A percentile compares a stretch with the other conserved stretches of the same genome.
Evolutionary conservation across 2,888 invertebrate species (phyloP).

Genomic region (Melanotus villosus): DNA sequence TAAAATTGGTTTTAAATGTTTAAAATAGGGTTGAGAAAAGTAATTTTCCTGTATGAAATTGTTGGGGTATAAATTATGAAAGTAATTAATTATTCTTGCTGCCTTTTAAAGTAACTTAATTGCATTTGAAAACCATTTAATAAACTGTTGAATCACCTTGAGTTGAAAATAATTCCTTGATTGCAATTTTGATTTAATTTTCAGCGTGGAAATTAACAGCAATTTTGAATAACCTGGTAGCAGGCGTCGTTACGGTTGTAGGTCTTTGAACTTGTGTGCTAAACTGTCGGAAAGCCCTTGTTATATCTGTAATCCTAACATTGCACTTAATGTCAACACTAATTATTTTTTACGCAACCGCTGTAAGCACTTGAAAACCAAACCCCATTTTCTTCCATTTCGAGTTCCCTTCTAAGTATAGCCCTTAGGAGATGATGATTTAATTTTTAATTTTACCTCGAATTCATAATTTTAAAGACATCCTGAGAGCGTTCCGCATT

Average conservation of each 20-base stretch:
- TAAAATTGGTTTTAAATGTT: too few species aligned
- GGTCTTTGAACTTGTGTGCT: slow-evolving; percentile 16
- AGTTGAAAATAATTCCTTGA: too few species aligned
- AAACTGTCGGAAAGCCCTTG: slow-evolving; percentile 26
- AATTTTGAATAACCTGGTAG: too few species aligned
- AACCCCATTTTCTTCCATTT: slow-evolving; percentile 9
- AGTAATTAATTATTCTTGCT: too few species aligned
- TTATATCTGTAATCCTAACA: slow-evolving; percentile 37
- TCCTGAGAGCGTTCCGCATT: background rate
- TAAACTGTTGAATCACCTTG: too few species aligned
- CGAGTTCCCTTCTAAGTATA: background rate
- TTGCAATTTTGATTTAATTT: too few species aligned
- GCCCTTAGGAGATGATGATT: slow-evolving; percentile 16
- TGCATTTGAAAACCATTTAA: too few species aligned
- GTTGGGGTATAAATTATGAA: too few species aligned
- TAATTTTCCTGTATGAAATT: too few species aligned
- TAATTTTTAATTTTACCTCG: slow-evolving; percentile 25
- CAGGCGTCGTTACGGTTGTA: background rate
- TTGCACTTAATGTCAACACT: slow-evolving; percentile 49
- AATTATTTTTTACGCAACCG: slow-evolving; percentile 52
- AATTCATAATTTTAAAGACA: slow-evolving; percentile 23
- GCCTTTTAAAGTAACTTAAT: too few species aligned
- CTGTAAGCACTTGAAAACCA: slow-evolving; percentile 1
- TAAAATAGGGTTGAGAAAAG: too few species aligned
- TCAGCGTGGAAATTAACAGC: too few species aligned